These are phyloP conservation scores for Dryoscopus gambensis DNA, from an alignment of 2,113 vertebrate genomes.

Conservation along the genomic window DNA sequence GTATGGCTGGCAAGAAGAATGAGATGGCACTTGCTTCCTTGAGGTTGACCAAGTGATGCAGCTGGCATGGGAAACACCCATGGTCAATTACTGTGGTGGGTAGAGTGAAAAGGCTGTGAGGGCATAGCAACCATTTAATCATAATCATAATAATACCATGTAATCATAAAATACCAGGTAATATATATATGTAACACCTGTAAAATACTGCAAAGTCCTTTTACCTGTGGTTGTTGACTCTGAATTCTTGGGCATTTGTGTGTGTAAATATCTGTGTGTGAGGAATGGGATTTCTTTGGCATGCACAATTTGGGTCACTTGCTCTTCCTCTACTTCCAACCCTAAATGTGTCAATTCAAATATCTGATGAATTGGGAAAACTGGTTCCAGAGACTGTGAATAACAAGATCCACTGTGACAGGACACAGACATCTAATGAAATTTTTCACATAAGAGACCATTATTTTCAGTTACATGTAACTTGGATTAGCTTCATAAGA, in stretches of 20 bases:
- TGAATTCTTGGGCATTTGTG: neutral
- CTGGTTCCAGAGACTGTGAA: neutral
- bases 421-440: neutral
- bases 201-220: neutral
- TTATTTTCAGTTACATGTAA: neutral
- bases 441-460: neutral
- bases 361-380: neutral
- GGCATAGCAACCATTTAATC: neutral
- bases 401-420: neutral
- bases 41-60: neutral
- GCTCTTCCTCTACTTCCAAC: neutral
- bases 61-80: neutral
- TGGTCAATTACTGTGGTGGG: neutral
- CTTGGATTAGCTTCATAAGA: neutral
- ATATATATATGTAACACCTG: neutral
- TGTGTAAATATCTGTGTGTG: neutral
- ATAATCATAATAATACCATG: too few relatives aligned
- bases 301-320: neutral
- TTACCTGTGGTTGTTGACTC: neutral
- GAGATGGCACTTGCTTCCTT: neutral
- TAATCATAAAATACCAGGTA: too few relatives aligned
- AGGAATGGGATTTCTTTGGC: neutral
- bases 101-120: neutral
- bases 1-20: neutral
- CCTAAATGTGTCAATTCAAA: neutral